phyloP scores from a whole-genome alignment of 2,797 vertebrate genomes.

The Oceanodroma leucorhoa region DNA sequence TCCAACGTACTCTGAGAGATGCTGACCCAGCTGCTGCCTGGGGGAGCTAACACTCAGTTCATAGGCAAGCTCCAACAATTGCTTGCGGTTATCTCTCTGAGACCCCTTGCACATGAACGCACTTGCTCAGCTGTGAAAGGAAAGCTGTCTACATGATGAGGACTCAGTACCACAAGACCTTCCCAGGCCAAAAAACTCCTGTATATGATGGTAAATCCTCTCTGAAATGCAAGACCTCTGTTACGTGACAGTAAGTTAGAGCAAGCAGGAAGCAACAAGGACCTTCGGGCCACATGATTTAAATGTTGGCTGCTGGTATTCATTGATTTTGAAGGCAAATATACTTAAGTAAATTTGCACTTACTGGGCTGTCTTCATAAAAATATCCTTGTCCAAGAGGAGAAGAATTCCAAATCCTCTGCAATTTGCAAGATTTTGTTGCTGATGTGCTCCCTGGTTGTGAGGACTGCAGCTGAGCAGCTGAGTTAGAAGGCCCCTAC shows the following conservation, averaged over 20 bases:
- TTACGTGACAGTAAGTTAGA: background rate
- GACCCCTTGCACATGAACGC: background rate
- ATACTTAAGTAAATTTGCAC: background rate
- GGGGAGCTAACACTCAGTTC: background rate
- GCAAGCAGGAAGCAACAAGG: background rate
- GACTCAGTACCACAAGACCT: background rate
- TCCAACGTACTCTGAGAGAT: background rate
- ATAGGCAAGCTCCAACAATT: background rate
- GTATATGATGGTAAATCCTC: background rate
- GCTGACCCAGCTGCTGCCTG: background rate
- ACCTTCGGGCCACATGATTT: background rate
- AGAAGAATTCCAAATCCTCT: background rate
- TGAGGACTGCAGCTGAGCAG: background rate
- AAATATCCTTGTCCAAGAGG: background rate
- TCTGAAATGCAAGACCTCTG: background rate
- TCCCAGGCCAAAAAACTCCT: background rate
- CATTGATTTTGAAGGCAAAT: slow-evolving; percentile 4
- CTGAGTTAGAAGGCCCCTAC: background rate
- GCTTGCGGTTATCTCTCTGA: background rate
- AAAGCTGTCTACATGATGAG: background rate
- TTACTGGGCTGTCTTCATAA: background rate
- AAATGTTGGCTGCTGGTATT: background rate
- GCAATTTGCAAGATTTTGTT: background rate
- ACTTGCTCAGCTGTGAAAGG: background rate
- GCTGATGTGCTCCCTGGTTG: background rate